Evolutionary conservation across 2,888 invertebrate species (phyloP).

Genomic region (Lomographa bimaculata): DNA sequence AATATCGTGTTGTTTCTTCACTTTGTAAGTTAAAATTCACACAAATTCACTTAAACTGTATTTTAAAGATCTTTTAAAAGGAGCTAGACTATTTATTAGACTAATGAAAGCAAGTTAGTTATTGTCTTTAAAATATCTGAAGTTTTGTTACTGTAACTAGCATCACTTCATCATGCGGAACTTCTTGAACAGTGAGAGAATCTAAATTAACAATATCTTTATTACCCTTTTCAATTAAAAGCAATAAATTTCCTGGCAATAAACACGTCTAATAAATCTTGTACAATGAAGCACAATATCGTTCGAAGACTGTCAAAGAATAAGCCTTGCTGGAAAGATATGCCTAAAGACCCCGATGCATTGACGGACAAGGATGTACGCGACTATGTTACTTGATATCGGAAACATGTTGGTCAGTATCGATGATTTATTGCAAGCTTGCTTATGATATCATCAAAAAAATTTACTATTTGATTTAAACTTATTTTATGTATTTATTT

Average conservation of each 20-base stretch:
- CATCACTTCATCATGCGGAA: too few relatives aligned
- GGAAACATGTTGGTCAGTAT: background rate
- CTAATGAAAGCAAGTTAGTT: too few relatives aligned
- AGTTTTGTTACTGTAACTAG: too few relatives aligned
- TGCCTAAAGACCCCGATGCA: conserved; percentile 6
- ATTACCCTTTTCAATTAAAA: conserved; percentile 3
- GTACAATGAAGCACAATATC: conserved; percentile 11
- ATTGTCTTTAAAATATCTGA: too few relatives aligned
- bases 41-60: too few relatives aligned
- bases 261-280: conserved; percentile 16
- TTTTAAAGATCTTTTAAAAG: too few relatives aligned
- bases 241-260: conserved; percentile 6
- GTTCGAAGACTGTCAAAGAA: background rate
- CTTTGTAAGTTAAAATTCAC: too few relatives aligned
- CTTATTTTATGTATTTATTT: too few relatives aligned
- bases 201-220: background rate
- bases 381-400: background rate
- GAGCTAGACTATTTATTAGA: too few relatives aligned
- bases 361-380: background rate
- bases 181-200: too few relatives aligned
- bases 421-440: background rate
- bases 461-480: too few relatives aligned
- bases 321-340: conserved; percentile 7
- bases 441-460: background rate
- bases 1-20: conserved; percentile 9